Base-by-base conservation (phyloP, 2,797 vertebrate species). In the Aplochiton taeniatus region DNA sequence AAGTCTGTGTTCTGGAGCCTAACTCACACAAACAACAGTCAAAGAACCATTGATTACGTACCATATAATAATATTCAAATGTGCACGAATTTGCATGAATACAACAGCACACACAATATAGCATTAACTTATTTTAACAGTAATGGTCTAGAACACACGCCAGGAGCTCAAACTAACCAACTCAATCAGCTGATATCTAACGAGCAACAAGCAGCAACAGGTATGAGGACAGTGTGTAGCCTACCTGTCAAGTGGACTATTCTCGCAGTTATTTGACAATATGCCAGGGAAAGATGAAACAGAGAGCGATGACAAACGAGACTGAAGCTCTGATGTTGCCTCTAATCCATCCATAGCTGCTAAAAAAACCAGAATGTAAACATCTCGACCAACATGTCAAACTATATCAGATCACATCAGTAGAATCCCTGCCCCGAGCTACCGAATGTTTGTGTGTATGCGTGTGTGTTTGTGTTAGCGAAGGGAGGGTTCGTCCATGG, bases 201-300 rank as follows among this genome's bases (percentile, higher is more conserved):
- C 17, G 12, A 46, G 14, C 13, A 46, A 68, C 56, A 43, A 9
- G 17, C 41, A 45, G 1, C 10, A 13, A 65, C 19, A 9, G 11
- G 42, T 42, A 45, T 10, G 48, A 52, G 45, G 77, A 75, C 80
- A 83, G 82, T 78, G 81, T 72, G 79, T 78, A 44, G 20, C 12
- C 46, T 87, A 93, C 93, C 92, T 90, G 85, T 91, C 89, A 60
- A 80, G 77, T 0, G 86, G 83, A 41, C 63, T 81, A 63, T 55
- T 73, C 77, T 90, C 87, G 66, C 89, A 83, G 80, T 84, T 86
- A n/a, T 90, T 85, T 55, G 91, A 90, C 45, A 89, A 83, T 51
- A 92, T 83, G 60, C 92, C 92, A 13, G 92, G 91, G 46, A 93
- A 93, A 50, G 93, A 92, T 0, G 93, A 91, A 69, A 91, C 87